Evolutionary conservation across 2,113 vertebrate genomes (phyloP).

Genomic region (Pachypanchax playfairii): DNA sequence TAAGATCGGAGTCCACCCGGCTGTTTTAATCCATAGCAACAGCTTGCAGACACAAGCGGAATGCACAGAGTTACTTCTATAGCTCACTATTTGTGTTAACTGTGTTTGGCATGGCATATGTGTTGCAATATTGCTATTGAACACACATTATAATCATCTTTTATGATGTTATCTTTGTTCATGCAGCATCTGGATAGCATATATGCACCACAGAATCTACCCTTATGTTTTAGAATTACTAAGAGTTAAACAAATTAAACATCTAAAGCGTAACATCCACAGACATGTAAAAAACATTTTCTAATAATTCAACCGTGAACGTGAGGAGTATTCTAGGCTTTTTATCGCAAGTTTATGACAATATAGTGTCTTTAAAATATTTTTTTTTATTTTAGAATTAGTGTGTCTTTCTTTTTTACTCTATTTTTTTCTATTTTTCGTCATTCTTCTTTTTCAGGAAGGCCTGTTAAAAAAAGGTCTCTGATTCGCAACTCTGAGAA

Average conservation of each 20-base stretch:
- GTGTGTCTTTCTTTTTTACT: slow-evolving; percentile 6
- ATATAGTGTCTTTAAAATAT: not conserved
- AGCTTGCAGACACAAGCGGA: slow-evolving; percentile 59
- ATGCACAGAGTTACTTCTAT: slow-evolving; percentile 17
- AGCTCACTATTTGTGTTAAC: slow-evolving; percentile 26
- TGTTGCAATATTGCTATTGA: slow-evolving; percentile 10
- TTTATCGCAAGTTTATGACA: not conserved
- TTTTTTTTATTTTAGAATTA: slow-evolving; percentile 5
- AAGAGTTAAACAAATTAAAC: not conserved
- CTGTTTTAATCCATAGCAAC: slow-evolving; percentile 39
- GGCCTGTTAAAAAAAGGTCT: slow-evolving; percentile 48
- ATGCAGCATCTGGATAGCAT: slow-evolving; percentile 19
- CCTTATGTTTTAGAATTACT: not conserved
- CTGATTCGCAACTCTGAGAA: slow-evolving; percentile 54
- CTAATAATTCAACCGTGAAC: not conserved
- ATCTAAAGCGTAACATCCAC: slow-evolving; percentile 1
- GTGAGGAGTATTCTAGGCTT: not conserved
- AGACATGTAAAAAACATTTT: slow-evolving; percentile 9
- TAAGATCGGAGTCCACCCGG: slow-evolving; percentile 37
- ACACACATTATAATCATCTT: slow-evolving; percentile 6
- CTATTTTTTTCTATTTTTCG: no score
- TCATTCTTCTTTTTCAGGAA: slow-evolving; percentile 29
- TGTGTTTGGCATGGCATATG: slow-evolving; percentile 7
- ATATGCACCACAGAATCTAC: not conserved
- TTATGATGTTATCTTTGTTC: slow-evolving; percentile 17